Base-by-base conservation (phyloP, 2,888 invertebrate genomes). In the Tachina grossa region DNA sequence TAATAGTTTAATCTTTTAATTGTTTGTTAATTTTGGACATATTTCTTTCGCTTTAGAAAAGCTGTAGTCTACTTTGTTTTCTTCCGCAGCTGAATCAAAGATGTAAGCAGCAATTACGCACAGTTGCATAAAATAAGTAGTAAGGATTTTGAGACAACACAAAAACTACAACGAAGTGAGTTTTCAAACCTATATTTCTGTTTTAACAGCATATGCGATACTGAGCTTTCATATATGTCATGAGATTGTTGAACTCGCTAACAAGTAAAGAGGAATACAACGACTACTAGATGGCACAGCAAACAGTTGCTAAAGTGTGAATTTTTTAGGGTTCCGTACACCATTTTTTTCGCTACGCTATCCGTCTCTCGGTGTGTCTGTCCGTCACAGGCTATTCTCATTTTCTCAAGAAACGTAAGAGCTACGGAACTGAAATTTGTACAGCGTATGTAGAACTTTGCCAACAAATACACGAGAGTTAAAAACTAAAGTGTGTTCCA, bases 31-130 rank as follows among this genome's bases (percentile, higher is more conserved):
- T 65, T 74, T 59, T 51, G 45, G 1, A 59, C 59, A 74, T 66
- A 45, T 19, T 51, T 74, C 53, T 45, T 71, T 31, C 14, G 1
- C 0, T 6, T 31, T 11, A 49, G 51, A 8, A 68, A 59, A 51
- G 51, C 10, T 59, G 31, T 16, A 31, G 31, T 31, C 31, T 31
- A 41, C 22, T 74, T 66, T 68, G 57, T 81, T 81, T 49, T 51
- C 57, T 49, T 69, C 49, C 57, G 41, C 2, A 51, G 19, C 47
- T 11, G n/a, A 49, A n/a, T 31, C 13, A 61, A 61, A 49, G 45
- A 74, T 71, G 43, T 16, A 59, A 66, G 43, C 74, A 81, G 61
- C 59, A 81, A 81, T 59, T 57, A 45, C 16, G 16, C 80, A 81
- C 16, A 59, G 72, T 74, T 81, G 80, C 45, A 39, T 31, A 4